Conservation (phyloP, 2,797 vertebrate genomes). For the Halcyon badia region DNA sequence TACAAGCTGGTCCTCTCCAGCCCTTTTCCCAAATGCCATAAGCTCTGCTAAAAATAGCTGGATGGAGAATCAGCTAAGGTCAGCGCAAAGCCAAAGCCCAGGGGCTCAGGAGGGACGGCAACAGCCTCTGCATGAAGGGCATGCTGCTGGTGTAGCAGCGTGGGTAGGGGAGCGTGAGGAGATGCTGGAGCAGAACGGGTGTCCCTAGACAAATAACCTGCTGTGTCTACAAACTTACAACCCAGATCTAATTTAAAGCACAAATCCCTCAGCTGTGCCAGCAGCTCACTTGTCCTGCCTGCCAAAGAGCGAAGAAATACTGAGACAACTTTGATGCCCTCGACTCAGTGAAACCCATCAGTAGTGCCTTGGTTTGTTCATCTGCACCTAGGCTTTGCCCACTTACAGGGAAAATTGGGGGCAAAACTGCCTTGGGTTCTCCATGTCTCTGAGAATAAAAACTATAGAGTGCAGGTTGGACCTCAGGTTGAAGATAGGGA, state of each 20-base stretch:
- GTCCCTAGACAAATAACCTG: background rate
- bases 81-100: background rate
- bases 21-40: background rate
- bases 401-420: background rate
- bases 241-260: background rate
- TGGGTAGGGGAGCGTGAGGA: background rate
- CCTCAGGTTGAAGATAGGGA: accelerated
- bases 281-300: background rate
- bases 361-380: background rate
- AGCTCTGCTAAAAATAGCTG: constrained; percentile 27
- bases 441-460: background rate
- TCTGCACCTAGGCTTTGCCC: background rate
- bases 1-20: constrained; percentile 9
- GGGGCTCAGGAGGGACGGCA: background rate
- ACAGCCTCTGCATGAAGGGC: background rate
- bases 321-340: background rate
- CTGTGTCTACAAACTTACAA: background rate
- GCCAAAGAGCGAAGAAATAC: background rate
- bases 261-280: background rate
- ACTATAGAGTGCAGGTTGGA: background rate
- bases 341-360: background rate
- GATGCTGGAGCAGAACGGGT: background rate
- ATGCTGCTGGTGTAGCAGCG: background rate
- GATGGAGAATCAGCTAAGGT: background rate
- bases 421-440: background rate